Evolutionary conservation across 2,113 vertebrate genomes (phyloP).

Genomic region (Ptilonorhynchus violaceus): DNA sequence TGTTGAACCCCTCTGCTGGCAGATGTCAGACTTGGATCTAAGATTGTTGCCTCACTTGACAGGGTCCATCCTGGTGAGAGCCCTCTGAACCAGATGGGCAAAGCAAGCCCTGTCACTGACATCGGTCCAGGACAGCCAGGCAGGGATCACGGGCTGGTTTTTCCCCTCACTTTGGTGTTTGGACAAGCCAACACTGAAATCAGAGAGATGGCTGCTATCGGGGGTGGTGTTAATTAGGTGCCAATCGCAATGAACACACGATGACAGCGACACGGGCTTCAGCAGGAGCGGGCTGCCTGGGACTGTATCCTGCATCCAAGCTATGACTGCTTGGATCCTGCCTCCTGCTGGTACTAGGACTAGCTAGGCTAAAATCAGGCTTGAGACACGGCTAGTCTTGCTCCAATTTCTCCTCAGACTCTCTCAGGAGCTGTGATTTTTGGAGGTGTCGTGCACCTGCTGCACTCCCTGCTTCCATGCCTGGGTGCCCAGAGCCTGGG

Average conservation of each 20-base stretch:
- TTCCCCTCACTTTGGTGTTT: neutral
- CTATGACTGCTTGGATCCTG: neutral
- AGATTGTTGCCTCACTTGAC: neutral
- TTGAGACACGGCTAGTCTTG: neutral
- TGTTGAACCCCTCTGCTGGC: neutral
- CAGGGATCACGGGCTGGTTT: neutral
- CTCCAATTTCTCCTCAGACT: fast-evolving
- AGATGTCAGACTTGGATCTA: neutral
- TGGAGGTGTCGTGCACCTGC: neutral
- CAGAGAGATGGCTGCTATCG: neutral
- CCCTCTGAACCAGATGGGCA: neutral
- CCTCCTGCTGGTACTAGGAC: neutral
- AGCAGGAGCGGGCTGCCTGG: neutral
- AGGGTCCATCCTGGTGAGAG: neutral
- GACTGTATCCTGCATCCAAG: neutral
- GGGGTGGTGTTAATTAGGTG: neutral
- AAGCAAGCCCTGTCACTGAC: neutral
- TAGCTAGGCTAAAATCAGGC: neutral
- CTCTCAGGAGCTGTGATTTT: neutral
- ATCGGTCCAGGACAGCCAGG: neutral
- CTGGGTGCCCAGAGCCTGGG: fast-evolving
- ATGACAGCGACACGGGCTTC: neutral
- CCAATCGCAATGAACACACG: neutral
- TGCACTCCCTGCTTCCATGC: neutral
- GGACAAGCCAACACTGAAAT: neutral